Base-by-base conservation (phyloP, 37 sponge, comb jelly and placozoan genomes). In the Oopsacas minuta region DNA sequence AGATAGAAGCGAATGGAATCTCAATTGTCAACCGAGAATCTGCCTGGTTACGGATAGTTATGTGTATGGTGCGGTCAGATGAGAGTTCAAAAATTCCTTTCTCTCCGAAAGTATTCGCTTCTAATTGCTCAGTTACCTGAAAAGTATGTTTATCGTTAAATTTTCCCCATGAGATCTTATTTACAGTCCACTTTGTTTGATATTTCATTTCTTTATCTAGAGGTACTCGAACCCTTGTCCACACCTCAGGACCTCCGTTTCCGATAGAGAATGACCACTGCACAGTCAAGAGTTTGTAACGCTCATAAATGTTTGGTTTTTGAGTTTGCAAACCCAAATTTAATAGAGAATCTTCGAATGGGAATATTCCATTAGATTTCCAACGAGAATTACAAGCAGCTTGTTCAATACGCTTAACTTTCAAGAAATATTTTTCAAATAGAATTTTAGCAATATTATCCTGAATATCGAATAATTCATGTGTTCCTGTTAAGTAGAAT, bases 91-190 rank as follows among this genome's bases (percentile, higher is more conserved):
- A 42, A 17, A 17, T 42, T 42, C 49, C 49, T 17, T 42, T 42
- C 15, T 15, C 49, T 42, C 15, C 20, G 51, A 17, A 22, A 22
- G 51, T 46, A 25, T 3, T 34, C 28, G 7, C 5, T 10, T 61
- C 17, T 10, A 61, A 12, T 61, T 61, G 32, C 22, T 61, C 75
- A 61, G 49, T 15, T 42, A 42, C 8, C 12, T 42, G 75, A 61
- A 61, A 61, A 20, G 75, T 61, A 61, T 61, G 20, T 61, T n/a
- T 61, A 12, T 61, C 75, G 20, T 61, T 61, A 61, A 61, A 61
- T 12, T 25, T 61, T 61, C 75, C 75, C 75, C 75, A 61, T 10
- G 30, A 10, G 30, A 61, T 12, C 75, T 12, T n/a, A 3, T 61
- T 25, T 3, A 61, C 75, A 61, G 28, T 3, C 75, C 75, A 61